Conservation (phyloP, 2,888 invertebrate species). For the Eustalomyia histrio region DNA sequence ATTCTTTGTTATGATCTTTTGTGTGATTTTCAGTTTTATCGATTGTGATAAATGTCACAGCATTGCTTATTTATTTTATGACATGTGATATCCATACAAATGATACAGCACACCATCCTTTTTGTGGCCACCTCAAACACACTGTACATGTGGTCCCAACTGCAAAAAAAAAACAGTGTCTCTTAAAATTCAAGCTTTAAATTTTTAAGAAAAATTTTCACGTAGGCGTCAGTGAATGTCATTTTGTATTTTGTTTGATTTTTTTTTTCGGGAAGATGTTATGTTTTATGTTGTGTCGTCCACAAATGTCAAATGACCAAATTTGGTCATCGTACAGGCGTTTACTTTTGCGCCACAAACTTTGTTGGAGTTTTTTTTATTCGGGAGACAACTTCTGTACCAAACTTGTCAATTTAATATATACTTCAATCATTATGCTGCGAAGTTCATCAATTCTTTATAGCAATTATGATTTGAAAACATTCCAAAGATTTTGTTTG, state of each 20-base stretch:
- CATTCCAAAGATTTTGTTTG: slow-evolving; percentile 56
- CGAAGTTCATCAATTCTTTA: slow-evolving; percentile 70
- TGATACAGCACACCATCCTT: slow-evolving; percentile 68
- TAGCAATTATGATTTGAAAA: slow-evolving; percentile 36
- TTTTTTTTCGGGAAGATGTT: slow-evolving; percentile 37
- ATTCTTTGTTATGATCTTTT: slow-evolving; percentile 61
- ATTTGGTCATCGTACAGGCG: slow-evolving; percentile 66
- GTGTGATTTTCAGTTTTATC: slow-evolving; percentile 65
- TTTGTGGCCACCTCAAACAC: slow-evolving; percentile 60
- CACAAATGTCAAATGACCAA: slow-evolving; percentile 58
- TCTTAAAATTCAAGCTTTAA: slow-evolving; percentile 32
- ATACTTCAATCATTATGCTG: not conserved
- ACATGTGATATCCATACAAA: slow-evolving; percentile 71
- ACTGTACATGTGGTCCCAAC: slow-evolving; percentile 54
- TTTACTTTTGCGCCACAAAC: slow-evolving; percentile 65
- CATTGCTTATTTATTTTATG: slow-evolving; percentile 79
- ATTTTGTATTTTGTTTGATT: slow-evolving; percentile 49
- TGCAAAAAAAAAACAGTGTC: slow-evolving; percentile 2
- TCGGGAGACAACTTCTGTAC: slow-evolving; percentile 67
- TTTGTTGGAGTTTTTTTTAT: not conserved
- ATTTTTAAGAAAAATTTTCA: slow-evolving; percentile 67
- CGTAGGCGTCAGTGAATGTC: slow-evolving; percentile 70
- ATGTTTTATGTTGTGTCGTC: slow-evolving; percentile 56
- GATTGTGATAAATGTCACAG: slow-evolving; percentile 79
- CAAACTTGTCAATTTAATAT: slow-evolving; percentile 49